These are phyloP conservation scores for Microctenopoma stevenorrisi DNA, from an alignment of 2,797 vertebrate genomes.

Conservation along the genomic window DNA sequence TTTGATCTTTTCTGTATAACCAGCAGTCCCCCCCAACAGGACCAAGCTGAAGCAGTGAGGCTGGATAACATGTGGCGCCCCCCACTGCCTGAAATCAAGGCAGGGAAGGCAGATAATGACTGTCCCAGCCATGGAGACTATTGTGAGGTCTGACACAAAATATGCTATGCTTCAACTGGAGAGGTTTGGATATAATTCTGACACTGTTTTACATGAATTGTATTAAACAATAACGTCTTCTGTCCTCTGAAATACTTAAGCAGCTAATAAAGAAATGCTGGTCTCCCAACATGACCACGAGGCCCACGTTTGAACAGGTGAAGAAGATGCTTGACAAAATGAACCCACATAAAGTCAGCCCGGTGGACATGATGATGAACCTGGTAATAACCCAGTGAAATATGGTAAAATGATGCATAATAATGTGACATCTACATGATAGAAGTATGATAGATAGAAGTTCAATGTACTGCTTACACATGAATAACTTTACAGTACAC, in stretches of 20 bases:
- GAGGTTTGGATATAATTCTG: too few relatives aligned
- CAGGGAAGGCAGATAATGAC: conserved; percentile 79
- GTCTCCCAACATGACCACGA: conserved; percentile 75
- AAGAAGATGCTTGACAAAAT: conserved; percentile 85
- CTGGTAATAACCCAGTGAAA: conserved; percentile 74
- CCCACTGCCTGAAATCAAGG: conserved; percentile 78
- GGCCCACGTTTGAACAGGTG: conserved; percentile 85
- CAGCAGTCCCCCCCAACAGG: conserved; percentile 62
- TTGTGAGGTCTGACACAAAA: conserved; percentile 75
- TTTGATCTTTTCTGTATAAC: conserved; percentile 63
- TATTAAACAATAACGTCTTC: background rate
- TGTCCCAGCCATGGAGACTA: conserved; percentile 81
- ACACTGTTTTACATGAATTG: too few relatives aligned
- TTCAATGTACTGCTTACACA: too few relatives aligned
- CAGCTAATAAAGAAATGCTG: conserved; percentile 85
- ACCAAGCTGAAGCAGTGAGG: conserved; percentile 73
- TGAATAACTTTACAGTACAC: background rate
- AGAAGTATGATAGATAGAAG: too few relatives aligned
- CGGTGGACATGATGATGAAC: conserved; percentile 88
- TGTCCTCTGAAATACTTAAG: conserved; percentile 24
- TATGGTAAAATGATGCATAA: background rate
- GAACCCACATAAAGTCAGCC: conserved; percentile 86
- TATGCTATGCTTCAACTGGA: too few relatives aligned
- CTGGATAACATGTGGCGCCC: conserved; percentile 81
- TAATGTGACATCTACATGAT: background rate